Conservation (phyloP, 2,797 vertebrate genomes). For the Macroramphosus scolopax region DNA sequence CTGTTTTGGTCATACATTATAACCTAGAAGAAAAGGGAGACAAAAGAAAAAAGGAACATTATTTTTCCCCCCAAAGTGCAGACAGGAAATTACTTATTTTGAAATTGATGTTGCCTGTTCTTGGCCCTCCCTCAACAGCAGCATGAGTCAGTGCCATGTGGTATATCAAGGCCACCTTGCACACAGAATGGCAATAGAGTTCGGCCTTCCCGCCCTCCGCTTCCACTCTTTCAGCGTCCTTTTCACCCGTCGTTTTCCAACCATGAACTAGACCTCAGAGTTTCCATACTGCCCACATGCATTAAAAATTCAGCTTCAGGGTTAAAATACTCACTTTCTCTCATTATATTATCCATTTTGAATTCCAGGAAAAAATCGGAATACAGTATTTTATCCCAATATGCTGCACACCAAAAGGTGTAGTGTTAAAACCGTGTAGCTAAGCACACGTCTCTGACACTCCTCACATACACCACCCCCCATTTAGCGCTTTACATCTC, state of each 20-base stretch:
- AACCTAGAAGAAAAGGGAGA: conserved; percentile 77
- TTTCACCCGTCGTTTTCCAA: conserved; percentile 9
- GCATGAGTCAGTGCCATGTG: conserved; percentile 36
- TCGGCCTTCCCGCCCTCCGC: neutral
- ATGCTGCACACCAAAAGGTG: neutral
- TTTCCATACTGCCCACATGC: no score
- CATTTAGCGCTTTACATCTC: conserved; percentile 23
- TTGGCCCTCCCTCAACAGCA: conserved; percentile 18
- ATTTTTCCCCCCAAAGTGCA: neutral
- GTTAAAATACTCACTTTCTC: neutral
- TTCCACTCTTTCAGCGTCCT: neutral
- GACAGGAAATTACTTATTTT: conserved; percentile 3
- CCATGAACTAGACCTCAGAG: neutral
- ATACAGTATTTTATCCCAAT: conserved; percentile 5
- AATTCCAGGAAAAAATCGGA: conserved; percentile 5
- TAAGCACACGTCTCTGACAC: neutral
- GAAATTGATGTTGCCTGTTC: conserved; percentile 14
- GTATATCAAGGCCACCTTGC: conserved; percentile 19
- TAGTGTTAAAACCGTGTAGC: no score
- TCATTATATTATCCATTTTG: neutral
- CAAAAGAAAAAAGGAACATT: neutral
- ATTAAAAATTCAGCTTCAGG: neutral
- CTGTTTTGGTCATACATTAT: conserved; percentile 93
- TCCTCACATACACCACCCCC: conserved; percentile 1
- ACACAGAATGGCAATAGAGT: neutral